phyloP scores from a whole-genome alignment of 2,888 invertebrate species.

The Steinernema hermaphroditum region DNA sequence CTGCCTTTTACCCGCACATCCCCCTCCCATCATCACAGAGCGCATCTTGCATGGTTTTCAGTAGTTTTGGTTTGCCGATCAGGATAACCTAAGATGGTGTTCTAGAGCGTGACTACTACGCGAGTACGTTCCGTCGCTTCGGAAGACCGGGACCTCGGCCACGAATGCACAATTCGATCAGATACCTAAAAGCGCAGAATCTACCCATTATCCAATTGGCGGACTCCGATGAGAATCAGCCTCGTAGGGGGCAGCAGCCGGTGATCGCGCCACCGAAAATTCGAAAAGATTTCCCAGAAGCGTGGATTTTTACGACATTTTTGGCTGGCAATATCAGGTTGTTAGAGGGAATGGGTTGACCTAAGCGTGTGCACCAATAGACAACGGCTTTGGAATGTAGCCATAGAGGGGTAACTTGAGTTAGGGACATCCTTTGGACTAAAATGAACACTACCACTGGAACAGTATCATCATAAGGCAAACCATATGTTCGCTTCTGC shows the following conservation, averaged over 20 bases:
- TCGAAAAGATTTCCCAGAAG: conserved; percentile 60
- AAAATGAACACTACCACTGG: no score
- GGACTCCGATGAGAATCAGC: no score
- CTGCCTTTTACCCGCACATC: no score
- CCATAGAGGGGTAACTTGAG: no score
- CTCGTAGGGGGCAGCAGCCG: neutral
- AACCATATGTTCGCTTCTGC: no score
- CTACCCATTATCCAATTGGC: no score
- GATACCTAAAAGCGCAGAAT: neutral
- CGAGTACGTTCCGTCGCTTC: neutral
- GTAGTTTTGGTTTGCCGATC: no score
- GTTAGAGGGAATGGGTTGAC: no score
- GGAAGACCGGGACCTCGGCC: neutral
- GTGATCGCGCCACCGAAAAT: conserved; percentile 27
- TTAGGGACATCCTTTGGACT: no score
- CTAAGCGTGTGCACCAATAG: neutral
- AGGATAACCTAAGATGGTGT: no score
- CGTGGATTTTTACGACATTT: conserved; percentile 55
- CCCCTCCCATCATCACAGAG: neutral
- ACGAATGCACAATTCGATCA: neutral
- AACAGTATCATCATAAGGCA: no score
- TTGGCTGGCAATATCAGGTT: no score
- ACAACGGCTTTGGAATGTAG: neutral
- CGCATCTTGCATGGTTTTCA: neutral
- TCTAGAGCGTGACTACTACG: neutral